phyloP scores from a whole-genome alignment of 2,888 invertebrate species.

The Halictus ligatus region DNA sequence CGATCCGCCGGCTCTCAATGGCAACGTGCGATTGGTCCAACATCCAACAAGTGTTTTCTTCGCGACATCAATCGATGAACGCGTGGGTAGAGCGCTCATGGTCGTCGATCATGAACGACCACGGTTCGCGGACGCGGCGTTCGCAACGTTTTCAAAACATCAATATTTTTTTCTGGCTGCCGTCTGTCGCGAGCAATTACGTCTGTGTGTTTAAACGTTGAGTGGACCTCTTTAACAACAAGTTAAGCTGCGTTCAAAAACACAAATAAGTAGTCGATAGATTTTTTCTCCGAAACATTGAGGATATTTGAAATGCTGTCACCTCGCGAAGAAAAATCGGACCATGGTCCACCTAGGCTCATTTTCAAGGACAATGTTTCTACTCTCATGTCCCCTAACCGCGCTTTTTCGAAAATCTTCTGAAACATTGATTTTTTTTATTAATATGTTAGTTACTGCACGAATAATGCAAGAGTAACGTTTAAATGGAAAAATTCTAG shows the following conservation, averaged over 20 bases:
- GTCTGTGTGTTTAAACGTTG: background rate
- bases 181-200: background rate
- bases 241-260: background rate
- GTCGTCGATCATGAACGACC: background rate
- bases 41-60: background rate
- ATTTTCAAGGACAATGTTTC: background rate
- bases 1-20: background rate
- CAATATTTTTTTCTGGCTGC: background rate
- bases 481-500: too few relatives aligned
- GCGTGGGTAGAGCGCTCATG: background rate
- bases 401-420: too few relatives aligned
- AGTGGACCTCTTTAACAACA: background rate
- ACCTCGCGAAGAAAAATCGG: background rate
- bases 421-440: too few relatives aligned
- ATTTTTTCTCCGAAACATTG: background rate
- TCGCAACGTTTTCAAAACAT: background rate
- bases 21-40: background rate
- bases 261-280: background rate
- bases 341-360: background rate
- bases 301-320: too few relatives aligned
- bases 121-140: background rate
- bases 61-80: background rate
- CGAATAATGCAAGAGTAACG: too few relatives aligned
- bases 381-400: too few relatives aligned
- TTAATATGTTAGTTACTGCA: too few relatives aligned